Evolutionary conservation across 2,888 invertebrate species (phyloP).

Genomic region (Eupithecia dodoneata): DNA sequence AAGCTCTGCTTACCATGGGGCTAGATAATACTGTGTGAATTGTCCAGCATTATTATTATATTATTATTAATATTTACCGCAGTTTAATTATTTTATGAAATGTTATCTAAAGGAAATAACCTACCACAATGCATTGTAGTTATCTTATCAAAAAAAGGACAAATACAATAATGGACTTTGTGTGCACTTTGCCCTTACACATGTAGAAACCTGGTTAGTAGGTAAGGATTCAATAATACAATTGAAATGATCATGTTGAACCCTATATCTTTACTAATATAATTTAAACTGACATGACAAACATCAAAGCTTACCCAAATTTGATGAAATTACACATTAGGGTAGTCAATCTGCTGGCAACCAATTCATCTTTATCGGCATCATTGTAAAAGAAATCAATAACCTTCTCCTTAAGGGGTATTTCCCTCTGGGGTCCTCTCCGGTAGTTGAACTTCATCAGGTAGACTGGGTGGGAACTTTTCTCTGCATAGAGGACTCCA

Average conservation of each 20-base stretch:
- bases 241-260: neutral
- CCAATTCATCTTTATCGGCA: slow-evolving; percentile 43
- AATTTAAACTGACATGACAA: neutral
- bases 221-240: neutral
- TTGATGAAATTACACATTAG: slow-evolving; percentile 69
- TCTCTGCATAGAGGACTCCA: slow-evolving; percentile 59
- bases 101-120: neutral
- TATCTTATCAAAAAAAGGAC: slow-evolving; percentile 1
- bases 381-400: slow-evolving; percentile 57
- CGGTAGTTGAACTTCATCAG: slow-evolving; percentile 59
- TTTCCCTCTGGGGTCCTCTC: slow-evolving; percentile 24
- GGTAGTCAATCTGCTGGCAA: slow-evolving; percentile 53
- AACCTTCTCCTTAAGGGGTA: slow-evolving; percentile 45
- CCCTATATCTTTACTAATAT: neutral
- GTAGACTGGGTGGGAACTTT: slow-evolving; percentile 59
- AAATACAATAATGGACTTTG: neutral
- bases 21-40: too few relatives aligned
- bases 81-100: neutral
- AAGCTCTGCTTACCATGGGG: too few relatives aligned
- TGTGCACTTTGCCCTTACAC: neutral
- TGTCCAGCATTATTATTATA: too few relatives aligned
- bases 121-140: slow-evolving; percentile 4
- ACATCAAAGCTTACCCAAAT: slow-evolving; percentile 59
- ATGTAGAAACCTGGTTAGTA: neutral
- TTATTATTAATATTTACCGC: too few relatives aligned